phyloP scores from a whole-genome alignment of 2,797 vertebrate genomes.

The Sus cebifrons region DNA sequence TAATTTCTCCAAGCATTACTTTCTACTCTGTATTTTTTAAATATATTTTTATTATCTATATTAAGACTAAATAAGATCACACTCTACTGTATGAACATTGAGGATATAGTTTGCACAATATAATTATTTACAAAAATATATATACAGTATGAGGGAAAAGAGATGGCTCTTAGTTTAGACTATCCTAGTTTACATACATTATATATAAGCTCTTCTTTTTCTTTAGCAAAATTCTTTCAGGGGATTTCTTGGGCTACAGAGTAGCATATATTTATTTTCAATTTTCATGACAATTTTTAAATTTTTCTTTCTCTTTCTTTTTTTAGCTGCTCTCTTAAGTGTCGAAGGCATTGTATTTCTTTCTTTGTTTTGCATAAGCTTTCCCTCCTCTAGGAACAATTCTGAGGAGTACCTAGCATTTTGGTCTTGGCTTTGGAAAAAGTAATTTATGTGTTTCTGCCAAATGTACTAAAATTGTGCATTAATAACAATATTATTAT shows the following conservation, averaged over 20 bases:
- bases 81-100: not conserved
- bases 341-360: no score
- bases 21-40: not conserved
- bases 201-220: not conserved
- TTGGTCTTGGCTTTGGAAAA: no score
- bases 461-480: no score
- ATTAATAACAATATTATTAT: no score
- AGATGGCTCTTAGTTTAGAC: not conserved
- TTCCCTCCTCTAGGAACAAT: no score
- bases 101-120: not conserved
- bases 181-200: no score
- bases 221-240: not conserved
- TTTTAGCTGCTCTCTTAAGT: no score
- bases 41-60: not conserved
- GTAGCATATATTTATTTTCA: no score
- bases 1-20: not conserved
- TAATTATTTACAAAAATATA: not conserved
- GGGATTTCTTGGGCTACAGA: no score
- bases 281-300: not conserved
- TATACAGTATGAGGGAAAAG: not conserved
- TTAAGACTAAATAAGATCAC: not conserved
- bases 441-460: no score
- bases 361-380: no score
- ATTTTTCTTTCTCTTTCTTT: not conserved
- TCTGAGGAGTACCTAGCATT: no score